Percentiles rank a stretch among this genome's conserved stretches.
phyloP scores from a whole-genome alignment of 1,140 invertebrate genomes.

The Heliconius nattereri region DNA sequence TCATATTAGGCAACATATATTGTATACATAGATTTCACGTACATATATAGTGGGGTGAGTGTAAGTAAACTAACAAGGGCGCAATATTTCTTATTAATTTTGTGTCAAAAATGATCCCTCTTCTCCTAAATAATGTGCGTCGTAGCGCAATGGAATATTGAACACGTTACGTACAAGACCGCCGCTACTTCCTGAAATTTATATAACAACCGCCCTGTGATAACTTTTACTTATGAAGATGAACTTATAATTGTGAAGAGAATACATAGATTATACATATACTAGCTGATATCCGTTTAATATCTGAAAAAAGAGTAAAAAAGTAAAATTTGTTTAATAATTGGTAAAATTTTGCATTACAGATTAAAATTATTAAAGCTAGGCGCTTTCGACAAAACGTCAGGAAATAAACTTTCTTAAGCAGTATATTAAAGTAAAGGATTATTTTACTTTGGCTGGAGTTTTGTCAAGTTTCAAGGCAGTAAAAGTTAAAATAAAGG shows the following conservation, averaged over 20 bases:
- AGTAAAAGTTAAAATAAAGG: constrained; percentile 24
- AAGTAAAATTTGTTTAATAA: neutral
- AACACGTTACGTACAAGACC: constrained; percentile 12
- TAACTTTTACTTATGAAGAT: too few relatives aligned
- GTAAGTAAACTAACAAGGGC: constrained; percentile 70
- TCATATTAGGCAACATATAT: neutral
- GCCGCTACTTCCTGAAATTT: neutral
- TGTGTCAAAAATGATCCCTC: constrained; percentile 66
- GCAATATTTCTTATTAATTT: constrained; percentile 70
- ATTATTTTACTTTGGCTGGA: constrained; percentile 28
- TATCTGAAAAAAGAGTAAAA: neutral
- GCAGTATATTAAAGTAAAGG: constrained; percentile 18
- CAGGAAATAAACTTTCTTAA: constrained; percentile 1
- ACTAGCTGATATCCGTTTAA: too few relatives aligned
- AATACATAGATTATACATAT: neutral
- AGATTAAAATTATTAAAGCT: neutral
- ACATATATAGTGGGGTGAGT: constrained; percentile 56
- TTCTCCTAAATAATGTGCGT: constrained; percentile 64
- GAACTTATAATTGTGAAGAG: neutral
- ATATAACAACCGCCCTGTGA: neutral
- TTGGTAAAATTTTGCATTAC: neutral
- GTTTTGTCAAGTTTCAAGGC: constrained; percentile 16
- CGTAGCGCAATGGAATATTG: constrained; percentile 38
- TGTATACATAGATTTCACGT: neutral
- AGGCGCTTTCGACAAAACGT: neutral